Base-by-base conservation (phyloP, 1,140 invertebrate genomes). In the Reticulitermes speratus region DNA sequence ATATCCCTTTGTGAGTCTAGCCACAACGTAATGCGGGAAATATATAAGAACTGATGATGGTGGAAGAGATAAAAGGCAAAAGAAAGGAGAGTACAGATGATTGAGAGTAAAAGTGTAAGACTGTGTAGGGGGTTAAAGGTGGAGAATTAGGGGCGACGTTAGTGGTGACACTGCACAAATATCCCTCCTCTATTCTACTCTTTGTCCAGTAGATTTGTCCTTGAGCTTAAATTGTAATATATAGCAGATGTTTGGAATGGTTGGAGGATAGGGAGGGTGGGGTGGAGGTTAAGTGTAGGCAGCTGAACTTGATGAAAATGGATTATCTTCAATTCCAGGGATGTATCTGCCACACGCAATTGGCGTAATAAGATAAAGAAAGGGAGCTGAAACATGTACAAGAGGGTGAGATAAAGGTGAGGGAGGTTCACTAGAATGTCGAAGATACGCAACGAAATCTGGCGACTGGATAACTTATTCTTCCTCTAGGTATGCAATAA, bases 201-300 rank as follows among this genome's bases (percentile, higher is more conserved):
- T 75, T 75, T 75, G 25, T 75, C 65, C 7, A 30, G 65, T 16
- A 75, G 65, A 75, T 75, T 75, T 75, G 65, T 75, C 65, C 25
- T 75, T 9, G 7, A n/a, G 65, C n/a, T 30, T n/a, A 25, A 75
- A 75, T 75, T 75, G 65, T 75, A 75, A 75, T 30, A 75, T 75
- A 75, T 75, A 75, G 59, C 59, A 65, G 65, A 75, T 75, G 65
- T 75, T 30, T n/a, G 65, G 25, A 75, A 75, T 75, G n/a, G 65
- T 30, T 75, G n/a, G 25, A 75, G 65, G 65, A 14, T 25, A 75
- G n/a, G 65, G 21, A n/a, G 59, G 45, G 45, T 55, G 52, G 25
- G n/a, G 16, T 11, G 25, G 65, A 30, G 25, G 38, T n/a, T 75
- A 75, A 30, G 65, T 30, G 65, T 75, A 30, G n/a, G 65, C n/a